Evolutionary conservation across 2,888 invertebrate genomes (phyloP), one percentile per base, ranked within the genome.

Genomic region (Microplitis manilae): DNA sequence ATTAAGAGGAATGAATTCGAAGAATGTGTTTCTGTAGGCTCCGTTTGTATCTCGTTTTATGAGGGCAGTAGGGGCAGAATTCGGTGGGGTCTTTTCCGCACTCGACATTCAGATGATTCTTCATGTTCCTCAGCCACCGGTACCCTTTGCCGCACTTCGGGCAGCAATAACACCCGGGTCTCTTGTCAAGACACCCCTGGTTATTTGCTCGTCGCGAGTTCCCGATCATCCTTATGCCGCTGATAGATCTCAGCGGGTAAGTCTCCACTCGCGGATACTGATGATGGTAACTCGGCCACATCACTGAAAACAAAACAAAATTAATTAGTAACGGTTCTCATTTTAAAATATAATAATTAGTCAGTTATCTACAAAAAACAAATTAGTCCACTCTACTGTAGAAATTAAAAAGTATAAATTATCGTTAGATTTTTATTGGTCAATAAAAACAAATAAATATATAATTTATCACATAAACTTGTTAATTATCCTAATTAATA

Each of bases 51-150:
- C 91, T 90, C 39, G 92, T 91, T 79, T 91, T 88, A 77, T 90
- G 88, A 2, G 90, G 87, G 80, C 93, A 93, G 81, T 91, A 90
- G 0, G 90, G 90, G 81, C 93, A 93, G 77, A 90, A 89, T 82
- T 92, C 92, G 68, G 91, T 91, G 0, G 93, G 92, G 79, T 90
- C 90, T 76, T 92, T 91, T 74, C 93, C 93, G 82, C 93, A 93
- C 83, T 93, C 93, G 82, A 92, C 91, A 77, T 91, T 91, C 81
- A 92, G 83, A 83, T 93, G 93, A 13, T 93, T 91, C 78, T 91
- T 91, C 82, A 93, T 90, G 83, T 93, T 93, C 82, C 92, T 91
- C 79, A 92, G 91, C 87, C 93, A 92, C 67, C 92, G 92, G 85
- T 93, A 93, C 64, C 88, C 88, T 83, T 92, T 93, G 65, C 90